Evolutionary conservation across 2,113 vertebrate species (phyloP).

Genomic region (Apteryx mantelli): DNA sequence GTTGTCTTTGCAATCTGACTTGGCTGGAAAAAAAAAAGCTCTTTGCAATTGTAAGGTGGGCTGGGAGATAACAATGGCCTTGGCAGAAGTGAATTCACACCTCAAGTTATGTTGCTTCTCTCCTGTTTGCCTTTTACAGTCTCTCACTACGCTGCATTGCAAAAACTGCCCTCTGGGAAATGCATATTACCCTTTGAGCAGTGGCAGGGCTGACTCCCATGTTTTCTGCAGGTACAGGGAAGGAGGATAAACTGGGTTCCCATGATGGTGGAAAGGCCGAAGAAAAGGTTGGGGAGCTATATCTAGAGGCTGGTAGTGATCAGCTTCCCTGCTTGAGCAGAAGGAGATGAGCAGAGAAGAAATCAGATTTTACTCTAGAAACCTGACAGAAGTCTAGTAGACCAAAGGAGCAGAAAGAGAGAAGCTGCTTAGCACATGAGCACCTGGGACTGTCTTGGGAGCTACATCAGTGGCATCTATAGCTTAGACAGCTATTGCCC

Average conservation of each 20-base stretch:
- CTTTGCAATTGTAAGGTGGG: neutral
- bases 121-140: neutral
- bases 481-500: neutral
- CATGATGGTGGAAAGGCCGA: neutral
- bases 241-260: neutral
- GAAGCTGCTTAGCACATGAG: neutral
- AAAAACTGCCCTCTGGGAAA: neutral
- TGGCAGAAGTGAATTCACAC: neutral
- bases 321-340: neutral
- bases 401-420: neutral
- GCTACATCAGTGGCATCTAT: neutral
- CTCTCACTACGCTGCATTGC: neutral
- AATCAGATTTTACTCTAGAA: neutral
- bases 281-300: neutral
- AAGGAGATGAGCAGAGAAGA: neutral
- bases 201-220: neutral
- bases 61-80: neutral
- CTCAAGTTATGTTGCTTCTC: neutral
- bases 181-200: neutral
- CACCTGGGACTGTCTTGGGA: neutral
- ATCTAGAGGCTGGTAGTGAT: too few relatives aligned
- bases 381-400: neutral
- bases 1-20: neutral
- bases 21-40: neutral
- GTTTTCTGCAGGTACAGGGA: neutral